phyloP scores from a whole-genome alignment of 2,113 vertebrate species.

The Peromyscus polionotus region DNA sequence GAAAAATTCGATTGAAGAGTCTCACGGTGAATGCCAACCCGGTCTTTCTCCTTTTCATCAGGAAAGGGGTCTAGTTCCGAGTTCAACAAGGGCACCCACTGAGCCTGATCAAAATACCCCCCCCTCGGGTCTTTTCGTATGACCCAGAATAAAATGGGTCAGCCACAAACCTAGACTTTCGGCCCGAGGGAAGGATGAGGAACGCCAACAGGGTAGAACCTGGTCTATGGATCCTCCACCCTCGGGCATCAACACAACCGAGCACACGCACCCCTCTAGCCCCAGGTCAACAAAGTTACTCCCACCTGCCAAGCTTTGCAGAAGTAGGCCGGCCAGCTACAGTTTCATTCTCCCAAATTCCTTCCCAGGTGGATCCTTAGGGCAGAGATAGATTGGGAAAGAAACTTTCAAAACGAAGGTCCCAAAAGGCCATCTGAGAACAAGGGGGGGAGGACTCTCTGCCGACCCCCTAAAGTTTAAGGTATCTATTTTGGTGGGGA shows the following conservation, averaged over 20 bases:
- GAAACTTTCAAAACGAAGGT: not conserved
- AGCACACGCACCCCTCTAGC: not conserved
- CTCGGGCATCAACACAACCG: not conserved
- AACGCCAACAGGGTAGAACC: fast-evolving
- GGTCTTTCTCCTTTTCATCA: not conserved
- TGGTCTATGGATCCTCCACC: not conserved
- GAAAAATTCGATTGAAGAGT: not conserved
- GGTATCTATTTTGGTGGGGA: not conserved
- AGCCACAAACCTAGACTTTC: not conserved
- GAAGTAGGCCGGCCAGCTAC: not conserved
- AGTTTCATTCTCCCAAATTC: not conserved
- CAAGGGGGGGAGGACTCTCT: not conserved
- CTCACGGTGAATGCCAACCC: not conserved
- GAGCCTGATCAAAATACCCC: not conserved
- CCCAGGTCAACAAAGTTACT: not conserved
- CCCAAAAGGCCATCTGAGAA: not conserved
- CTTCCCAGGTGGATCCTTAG: not conserved
- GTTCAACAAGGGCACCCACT: not conserved
- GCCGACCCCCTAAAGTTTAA: not conserved
- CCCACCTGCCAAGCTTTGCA: not conserved
- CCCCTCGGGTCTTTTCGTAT: not conserved
- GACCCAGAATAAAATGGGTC: slow-evolving; percentile 27
- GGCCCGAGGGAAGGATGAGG: not conserved
- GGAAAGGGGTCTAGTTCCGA: not conserved
- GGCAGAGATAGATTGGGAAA: not conserved